Evolutionary conservation across 2,888 invertebrate species (phyloP).

Genomic region (Torymus texanus): DNA sequence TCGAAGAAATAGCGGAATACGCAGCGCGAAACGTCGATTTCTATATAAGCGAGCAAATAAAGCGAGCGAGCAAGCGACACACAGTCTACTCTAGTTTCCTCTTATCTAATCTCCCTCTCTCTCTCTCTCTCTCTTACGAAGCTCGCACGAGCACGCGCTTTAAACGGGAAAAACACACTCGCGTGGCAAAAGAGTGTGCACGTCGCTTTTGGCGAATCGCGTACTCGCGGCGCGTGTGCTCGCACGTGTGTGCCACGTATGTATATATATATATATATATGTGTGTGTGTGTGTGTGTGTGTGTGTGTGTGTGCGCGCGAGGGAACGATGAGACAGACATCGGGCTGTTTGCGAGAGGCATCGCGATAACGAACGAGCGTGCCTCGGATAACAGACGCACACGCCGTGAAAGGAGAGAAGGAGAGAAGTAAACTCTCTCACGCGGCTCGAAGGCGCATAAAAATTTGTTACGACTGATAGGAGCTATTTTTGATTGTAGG

Average conservation of each 20-base stretch:
- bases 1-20: neutral
- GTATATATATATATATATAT: too few relatives aligned
- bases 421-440: conserved; percentile 11
- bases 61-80: conserved; percentile 40
- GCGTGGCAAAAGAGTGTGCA: conserved; percentile 13
- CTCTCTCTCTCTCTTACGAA: conserved; percentile 5
- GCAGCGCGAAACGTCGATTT: conserved; percentile 25
- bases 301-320: too few relatives aligned
- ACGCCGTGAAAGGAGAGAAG: neutral
- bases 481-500: too few relatives aligned
- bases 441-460: neutral
- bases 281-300: too few relatives aligned
- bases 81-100: conserved; percentile 48
- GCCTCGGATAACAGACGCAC: conserved; percentile 31
- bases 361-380: conserved; percentile 35
- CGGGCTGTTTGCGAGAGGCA: neutral
- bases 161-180: conserved; percentile 26
- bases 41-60: conserved; percentile 34
- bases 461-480: too few relatives aligned
- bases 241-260: conserved; percentile 2
- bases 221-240: neutral
- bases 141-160: neutral
- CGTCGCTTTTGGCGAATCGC: conserved; percentile 12
- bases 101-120: conserved; percentile 52
- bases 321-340: conserved; percentile 11